phyloP scores from a whole-genome alignment of 2,888 invertebrate genomes.

The Spilarctia lutea region DNA sequence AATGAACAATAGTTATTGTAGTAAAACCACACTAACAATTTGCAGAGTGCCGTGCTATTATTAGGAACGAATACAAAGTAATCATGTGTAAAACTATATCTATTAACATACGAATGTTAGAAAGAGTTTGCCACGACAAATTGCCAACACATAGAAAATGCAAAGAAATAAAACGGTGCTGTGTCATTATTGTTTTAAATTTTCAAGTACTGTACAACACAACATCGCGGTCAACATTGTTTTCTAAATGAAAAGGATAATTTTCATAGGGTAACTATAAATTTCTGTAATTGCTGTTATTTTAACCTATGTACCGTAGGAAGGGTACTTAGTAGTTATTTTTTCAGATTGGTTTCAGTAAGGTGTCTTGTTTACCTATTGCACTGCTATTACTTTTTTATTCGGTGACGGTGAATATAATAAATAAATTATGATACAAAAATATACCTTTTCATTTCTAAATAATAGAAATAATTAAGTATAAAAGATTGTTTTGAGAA shows the following conservation, averaged over 20 bases:
- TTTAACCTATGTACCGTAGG: neutral
- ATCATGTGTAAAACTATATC: constrained; percentile 17
- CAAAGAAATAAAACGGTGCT: constrained; percentile 40
- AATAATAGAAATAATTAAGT: neutral
- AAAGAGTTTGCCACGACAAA: constrained; percentile 28
- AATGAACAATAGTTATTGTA: neutral
- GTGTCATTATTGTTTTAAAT: constrained; percentile 54
- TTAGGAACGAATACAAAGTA: neutral
- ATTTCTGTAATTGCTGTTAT: neutral
- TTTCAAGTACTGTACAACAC: constrained; percentile 47
- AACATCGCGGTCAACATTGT: constrained; percentile 19
- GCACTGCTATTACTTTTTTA: neutral
- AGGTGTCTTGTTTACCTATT: no score
- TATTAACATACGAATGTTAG: constrained; percentile 28
- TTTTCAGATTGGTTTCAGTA: neutral
- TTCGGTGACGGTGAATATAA: neutral
- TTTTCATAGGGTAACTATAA: constrained; percentile 38
- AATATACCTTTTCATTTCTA: neutral
- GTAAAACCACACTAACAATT: neutral
- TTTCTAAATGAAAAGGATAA: constrained; percentile 60
- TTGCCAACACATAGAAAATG: constrained; percentile 30
- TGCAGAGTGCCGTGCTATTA: neutral
- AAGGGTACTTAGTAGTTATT: neutral
- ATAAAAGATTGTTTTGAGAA: neutral
- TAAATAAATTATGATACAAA: neutral